Evolutionary conservation across 2,113 vertebrate species (phyloP).

Genomic region (Rhizomys pruinosus): DNA sequence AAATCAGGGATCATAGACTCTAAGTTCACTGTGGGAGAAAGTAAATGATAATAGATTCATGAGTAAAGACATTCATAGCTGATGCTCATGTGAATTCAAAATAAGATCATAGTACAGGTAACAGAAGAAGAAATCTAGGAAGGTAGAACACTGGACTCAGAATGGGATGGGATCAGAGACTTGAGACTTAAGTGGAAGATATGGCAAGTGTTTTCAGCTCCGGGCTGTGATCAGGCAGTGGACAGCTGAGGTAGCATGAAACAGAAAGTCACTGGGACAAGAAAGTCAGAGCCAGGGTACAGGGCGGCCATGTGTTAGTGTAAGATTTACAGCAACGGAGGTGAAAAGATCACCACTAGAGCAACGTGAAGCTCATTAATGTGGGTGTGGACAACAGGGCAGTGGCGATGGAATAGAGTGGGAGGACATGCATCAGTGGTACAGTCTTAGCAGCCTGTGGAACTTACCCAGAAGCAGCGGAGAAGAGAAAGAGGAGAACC

Average conservation of each 20-base stretch:
- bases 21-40: not conserved
- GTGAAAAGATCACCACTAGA: not conserved
- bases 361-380: not conserved
- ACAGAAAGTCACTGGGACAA: not conserved
- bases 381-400: not conserved
- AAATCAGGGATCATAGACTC: not conserved
- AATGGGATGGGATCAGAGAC: not conserved
- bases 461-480: not conserved
- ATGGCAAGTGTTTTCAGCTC: not conserved
- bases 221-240: not conserved
- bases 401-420: not conserved
- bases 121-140: not conserved
- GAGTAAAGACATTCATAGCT: not conserved
- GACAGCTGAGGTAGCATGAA: not conserved
- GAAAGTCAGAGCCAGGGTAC: not conserved
- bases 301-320: not conserved
- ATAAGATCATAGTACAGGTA: not conserved
- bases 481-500: not conserved
- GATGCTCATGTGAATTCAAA: not conserved
- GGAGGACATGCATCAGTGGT: not conserved
- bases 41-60: not conserved
- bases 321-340: not conserved
- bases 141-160: not conserved
- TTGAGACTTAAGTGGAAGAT: not conserved
- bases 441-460: not conserved